These are phyloP conservation scores for Eudasyphora cyanicolor DNA, from an alignment of 2,888 invertebrate species.

Conservation along the genomic window DNA sequence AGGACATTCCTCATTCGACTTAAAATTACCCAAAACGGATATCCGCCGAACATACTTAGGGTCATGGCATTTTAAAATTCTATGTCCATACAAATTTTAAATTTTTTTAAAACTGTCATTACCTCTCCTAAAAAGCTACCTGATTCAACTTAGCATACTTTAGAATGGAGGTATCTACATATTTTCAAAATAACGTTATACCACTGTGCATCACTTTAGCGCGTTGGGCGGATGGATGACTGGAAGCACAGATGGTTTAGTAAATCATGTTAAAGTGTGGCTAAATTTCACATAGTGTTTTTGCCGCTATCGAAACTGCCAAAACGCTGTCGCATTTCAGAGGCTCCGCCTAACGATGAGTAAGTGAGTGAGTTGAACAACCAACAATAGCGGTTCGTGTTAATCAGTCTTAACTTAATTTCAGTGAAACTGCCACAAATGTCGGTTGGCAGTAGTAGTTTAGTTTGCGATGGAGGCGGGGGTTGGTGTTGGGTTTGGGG, in stretches of 20 bases:
- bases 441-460: background rate
- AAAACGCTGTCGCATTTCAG: background rate
- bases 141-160: no score
- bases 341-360: background rate
- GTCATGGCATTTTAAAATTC: no score
- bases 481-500: background rate
- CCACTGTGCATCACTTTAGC: background rate
- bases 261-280: background rate
- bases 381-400: constrained; percentile 1
- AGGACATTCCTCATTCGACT: no score
- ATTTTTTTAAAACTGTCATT: no score
- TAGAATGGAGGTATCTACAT: no score
- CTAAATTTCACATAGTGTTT: background rate
- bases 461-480: background rate
- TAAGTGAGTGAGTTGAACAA: background rate
- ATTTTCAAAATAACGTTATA: no score
- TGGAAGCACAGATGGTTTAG: background rate
- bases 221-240: background rate
- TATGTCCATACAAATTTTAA: no score
- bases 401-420: constrained; percentile 29
- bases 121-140: no score
- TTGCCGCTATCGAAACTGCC: background rate
- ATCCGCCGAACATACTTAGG: no score
- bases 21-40: no score
- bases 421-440: background rate